Percentiles rank a stretch among this genome's conserved stretches.
phyloP scores from a whole-genome alignment of 2,888 invertebrate species.

The Melanophora roralis region DNA sequence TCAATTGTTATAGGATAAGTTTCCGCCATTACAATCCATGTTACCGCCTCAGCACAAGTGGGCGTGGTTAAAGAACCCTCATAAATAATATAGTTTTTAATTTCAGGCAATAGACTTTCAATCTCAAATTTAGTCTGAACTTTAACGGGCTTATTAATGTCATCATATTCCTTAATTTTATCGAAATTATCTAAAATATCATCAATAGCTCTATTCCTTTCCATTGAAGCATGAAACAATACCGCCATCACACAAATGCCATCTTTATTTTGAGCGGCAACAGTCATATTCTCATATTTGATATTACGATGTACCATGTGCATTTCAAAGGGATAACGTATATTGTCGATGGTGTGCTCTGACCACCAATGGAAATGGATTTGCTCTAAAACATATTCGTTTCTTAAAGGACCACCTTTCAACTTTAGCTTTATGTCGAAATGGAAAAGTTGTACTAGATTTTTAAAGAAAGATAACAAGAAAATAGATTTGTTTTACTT shows the following conservation, averaged over 20 bases:
- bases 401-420: conserved; percentile 78
- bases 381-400: conserved; percentile 82
- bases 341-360: conserved; percentile 86
- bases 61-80: conserved; percentile 87
- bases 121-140: conserved; percentile 69
- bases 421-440: conserved; percentile 71
- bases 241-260: conserved; percentile 83
- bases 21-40: conserved; percentile 83
- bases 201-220: conserved; percentile 70
- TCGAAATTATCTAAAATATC: conserved; percentile 70
- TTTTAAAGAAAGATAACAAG: background rate
- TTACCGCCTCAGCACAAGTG: conserved; percentile 84
- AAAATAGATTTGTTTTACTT: background rate
- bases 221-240: conserved; percentile 79
- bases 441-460: conserved; percentile 70
- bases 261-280: conserved; percentile 78
- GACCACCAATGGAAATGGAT: conserved; percentile 92
- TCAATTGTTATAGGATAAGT: conserved; percentile 79
- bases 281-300: conserved; percentile 77
- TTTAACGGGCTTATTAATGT: conserved; percentile 67
- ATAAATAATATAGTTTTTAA: conserved; percentile 81
- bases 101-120: conserved; percentile 79
- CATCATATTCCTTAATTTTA: conserved; percentile 67
- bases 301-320: conserved; percentile 83
- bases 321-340: conserved; percentile 81